A percentile compares a stretch with the other conserved stretches of the same genome.
phyloP scores from a whole-genome alignment of 2,113 vertebrate species.

The Rhegmatorhina hoffmannsi region DNA sequence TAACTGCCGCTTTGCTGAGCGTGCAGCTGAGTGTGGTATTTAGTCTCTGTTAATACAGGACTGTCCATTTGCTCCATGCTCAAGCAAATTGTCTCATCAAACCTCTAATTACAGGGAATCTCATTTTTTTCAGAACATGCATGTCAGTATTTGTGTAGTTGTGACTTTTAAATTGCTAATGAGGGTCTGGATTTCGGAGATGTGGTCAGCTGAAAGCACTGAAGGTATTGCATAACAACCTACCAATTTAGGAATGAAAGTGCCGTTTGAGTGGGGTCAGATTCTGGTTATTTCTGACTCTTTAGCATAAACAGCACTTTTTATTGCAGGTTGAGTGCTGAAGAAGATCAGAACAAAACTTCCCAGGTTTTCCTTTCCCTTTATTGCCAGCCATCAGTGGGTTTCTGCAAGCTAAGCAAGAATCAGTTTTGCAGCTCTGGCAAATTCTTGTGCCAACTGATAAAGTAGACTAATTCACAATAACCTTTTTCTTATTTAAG shows the following conservation, averaged over 20 bases:
- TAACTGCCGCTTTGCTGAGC: background rate
- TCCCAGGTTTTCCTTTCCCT: constrained; percentile 11
- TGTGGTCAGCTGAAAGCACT: background rate
- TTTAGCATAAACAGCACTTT: background rate
- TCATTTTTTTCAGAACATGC: fast-evolving
- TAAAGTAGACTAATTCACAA: constrained; percentile 36
- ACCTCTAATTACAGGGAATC: background rate
- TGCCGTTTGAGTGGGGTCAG: background rate
- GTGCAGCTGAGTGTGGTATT: fast-evolving
- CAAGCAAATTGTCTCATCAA: background rate
- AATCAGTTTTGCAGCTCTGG: constrained; percentile 10
- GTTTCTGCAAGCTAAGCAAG: constrained; percentile 38
- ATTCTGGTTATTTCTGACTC: constrained; percentile 42
- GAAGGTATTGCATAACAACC: background rate
- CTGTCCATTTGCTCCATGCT: background rate
- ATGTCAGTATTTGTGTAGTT: background rate
- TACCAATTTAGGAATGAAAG: background rate
- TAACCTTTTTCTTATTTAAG: background rate
- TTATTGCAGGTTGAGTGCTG: background rate
- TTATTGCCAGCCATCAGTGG: constrained; percentile 21
- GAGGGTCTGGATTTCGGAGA: background rate
- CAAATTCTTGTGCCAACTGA: constrained; percentile 13
- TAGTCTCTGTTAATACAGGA: background rate
- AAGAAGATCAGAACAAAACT: constrained; percentile 20
- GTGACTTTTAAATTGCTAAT: background rate